These are phyloP conservation scores for Falco biarmicus DNA, from an alignment of 2,797 vertebrate species.

Conservation along the genomic window DNA sequence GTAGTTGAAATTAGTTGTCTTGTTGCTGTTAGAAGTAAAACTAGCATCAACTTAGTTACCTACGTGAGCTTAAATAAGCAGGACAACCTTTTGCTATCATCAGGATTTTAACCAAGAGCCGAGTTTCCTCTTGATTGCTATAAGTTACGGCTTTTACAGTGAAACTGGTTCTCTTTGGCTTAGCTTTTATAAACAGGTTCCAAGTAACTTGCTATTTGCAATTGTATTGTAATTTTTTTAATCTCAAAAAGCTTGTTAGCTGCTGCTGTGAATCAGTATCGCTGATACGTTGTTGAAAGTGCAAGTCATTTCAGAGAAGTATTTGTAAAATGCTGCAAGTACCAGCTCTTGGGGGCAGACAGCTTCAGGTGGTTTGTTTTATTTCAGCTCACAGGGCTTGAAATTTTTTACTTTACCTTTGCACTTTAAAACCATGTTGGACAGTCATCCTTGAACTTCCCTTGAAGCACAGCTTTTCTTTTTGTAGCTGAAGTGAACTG, in stretches of 20 bases:
- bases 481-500: not conserved
- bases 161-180: not conserved
- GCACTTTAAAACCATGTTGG: not conserved
- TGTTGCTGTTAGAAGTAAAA: not conserved
- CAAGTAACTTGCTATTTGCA: not conserved
- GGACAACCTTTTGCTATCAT: not conserved
- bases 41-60: not conserved
- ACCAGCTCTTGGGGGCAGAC: rapidly evolving
- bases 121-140: not conserved
- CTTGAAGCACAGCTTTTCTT: not conserved
- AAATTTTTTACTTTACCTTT: not conserved
- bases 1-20: not conserved
- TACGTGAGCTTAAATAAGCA: not conserved
- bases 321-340: not conserved
- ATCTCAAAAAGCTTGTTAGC: not conserved
- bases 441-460: not conserved
- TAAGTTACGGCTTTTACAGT: not conserved
- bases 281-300: not conserved
- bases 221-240: not conserved
- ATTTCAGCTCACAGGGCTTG: not conserved
- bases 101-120: not conserved
- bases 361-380: not conserved
- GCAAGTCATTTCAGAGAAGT: not conserved
- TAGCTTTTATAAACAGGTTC: not conserved
- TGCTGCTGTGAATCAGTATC: not conserved